Conservation (phyloP, 2,888 invertebrate genomes). For the Fragum fragum region DNA sequence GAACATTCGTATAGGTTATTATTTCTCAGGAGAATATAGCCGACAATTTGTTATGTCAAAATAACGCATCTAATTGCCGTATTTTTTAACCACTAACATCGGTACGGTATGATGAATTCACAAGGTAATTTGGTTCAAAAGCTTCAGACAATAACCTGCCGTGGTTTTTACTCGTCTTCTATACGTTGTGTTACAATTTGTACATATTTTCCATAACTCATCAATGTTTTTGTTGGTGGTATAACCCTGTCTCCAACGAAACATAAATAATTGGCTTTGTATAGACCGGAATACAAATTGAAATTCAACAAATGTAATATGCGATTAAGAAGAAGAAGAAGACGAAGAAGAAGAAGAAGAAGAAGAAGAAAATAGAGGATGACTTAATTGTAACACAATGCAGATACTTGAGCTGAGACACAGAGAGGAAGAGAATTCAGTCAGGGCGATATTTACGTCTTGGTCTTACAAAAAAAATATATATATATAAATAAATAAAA, state of each 20-base stretch:
- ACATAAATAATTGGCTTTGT: no score
- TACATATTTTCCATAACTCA: constrained; percentile 6
- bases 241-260: neutral
- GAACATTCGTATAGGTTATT: constrained; percentile 8
- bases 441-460: no score
- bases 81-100: constrained; percentile 10
- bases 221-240: constrained; percentile 4
- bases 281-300: no score
- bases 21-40: neutral
- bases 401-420: no score
- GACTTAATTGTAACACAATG: no score
- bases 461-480: no score
- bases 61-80: constrained; percentile 13
- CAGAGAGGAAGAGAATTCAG: no score
- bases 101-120: constrained; percentile 22
- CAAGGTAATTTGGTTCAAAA: constrained; percentile 30
- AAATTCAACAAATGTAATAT: no score
- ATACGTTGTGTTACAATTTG: constrained; percentile 2
- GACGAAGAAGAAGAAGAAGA: no score
- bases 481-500: no score
- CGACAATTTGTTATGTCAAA: constrained; percentile 19
- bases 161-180: constrained; percentile 5
- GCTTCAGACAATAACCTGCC: constrained; percentile 8
- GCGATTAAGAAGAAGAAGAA: no score
- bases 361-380: no score